Conservation (phyloP, 2,888 invertebrate genomes). For the Xestia xanthographa region DNA sequence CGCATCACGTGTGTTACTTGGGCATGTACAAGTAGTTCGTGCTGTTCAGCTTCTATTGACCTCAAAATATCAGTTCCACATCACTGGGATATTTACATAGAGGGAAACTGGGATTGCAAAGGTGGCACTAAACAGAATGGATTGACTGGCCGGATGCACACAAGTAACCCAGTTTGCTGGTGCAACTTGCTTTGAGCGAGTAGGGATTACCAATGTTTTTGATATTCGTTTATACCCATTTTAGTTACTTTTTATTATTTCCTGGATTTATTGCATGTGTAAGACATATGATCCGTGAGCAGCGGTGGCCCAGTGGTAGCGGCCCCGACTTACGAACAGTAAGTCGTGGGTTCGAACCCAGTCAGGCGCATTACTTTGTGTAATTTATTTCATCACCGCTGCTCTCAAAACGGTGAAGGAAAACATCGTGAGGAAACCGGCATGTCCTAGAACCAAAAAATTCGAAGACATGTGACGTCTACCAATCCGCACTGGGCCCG, state of each 20-base stretch:
- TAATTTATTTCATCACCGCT: too few relatives aligned
- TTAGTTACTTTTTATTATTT: background rate
- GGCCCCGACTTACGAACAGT: too few relatives aligned
- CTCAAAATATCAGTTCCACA: background rate
- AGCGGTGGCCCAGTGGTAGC: too few relatives aligned
- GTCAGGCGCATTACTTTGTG: too few relatives aligned
- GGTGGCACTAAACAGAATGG: constrained; percentile 46
- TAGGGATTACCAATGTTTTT: constrained; percentile 29
- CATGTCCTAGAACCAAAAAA: too few relatives aligned
- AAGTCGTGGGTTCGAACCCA: too few relatives aligned
- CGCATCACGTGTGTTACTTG: background rate
- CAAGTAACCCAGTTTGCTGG: constrained; percentile 55
- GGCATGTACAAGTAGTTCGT: background rate
- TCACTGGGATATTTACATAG: constrained; percentile 15
- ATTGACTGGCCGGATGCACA: constrained; percentile 51
- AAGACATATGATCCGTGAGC: too few relatives aligned
- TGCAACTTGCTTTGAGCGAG: constrained; percentile 19
- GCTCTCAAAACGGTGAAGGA: too few relatives aligned
- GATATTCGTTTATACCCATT: background rate
- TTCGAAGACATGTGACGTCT: too few relatives aligned
- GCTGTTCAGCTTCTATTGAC: background rate
- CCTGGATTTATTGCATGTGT: background rate
- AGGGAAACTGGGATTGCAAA: constrained; percentile 17
- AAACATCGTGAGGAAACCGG: too few relatives aligned
- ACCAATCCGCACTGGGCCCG: too few relatives aligned